Evolutionary conservation across 2,113 vertebrate species (phyloP), one percentile per base, ranked within the genome.

Genomic region (Ammodytes dubius): DNA sequence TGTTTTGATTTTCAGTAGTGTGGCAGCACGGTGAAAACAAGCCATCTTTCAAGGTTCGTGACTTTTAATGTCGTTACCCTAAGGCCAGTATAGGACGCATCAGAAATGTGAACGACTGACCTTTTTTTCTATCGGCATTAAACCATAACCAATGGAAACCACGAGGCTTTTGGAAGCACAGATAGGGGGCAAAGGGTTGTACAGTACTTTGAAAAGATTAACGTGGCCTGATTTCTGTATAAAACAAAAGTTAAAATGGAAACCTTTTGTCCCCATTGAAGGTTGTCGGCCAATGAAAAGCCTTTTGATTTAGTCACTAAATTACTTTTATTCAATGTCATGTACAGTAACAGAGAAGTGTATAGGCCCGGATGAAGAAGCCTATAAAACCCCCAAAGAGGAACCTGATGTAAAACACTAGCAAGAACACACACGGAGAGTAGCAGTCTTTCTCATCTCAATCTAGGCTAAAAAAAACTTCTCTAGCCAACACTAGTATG

Each of bases 251-350:
- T 42, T 70, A 47, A 74, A 84, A 78, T 74, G 52, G 65, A 86
- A 88, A 77, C 35, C 69, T 2, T 52, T 42, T 76, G 64, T 39
- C 64, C 19, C 64, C 53, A 35, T 83, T 77, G 70, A 87, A 80
- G 58, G 67, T 82, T 3, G 0, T 56, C 4, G 68, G 83, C 79
- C 82, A 85, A 80, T 86, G 77, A 87, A 82, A 82, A 77, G 59
- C 58, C 27, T 68, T 67, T 60, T 50, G 61, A 70, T 77, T 77
- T 50, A 12, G 37, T 69, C 2, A 6, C 78, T 60, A 49, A 35
- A 70, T 45, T 45, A 75, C 76, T 84, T 84, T 70, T 82, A 74
- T 85, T 83, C 83, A 83, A 85, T 37, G 74, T 77, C 81, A 27
- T 47, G 70, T 52, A 74, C 63, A 71, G 58, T 64, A 60, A 82